Conservation (phyloP, 2,113 vertebrate genomes). For the Ammodytes marinus region DNA sequence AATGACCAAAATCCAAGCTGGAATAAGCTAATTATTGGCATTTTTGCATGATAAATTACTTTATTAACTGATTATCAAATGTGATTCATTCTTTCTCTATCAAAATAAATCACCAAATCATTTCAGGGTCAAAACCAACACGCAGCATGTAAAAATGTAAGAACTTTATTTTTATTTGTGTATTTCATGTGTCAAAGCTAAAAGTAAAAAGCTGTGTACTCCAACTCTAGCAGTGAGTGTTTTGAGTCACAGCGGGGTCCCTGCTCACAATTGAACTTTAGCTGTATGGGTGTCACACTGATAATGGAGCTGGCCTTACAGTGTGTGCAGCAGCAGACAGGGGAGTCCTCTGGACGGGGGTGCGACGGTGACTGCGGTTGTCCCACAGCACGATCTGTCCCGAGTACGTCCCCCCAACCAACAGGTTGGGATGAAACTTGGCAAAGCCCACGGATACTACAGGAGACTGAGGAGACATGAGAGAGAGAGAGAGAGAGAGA, state of each 20-base stretch:
- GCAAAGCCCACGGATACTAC: slow-evolving; percentile 98
- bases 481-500: no score
- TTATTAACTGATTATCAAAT: not conserved
- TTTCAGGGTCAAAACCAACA: not conserved
- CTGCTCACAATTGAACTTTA: not conserved
- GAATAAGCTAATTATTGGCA: not conserved
- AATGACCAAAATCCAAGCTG: not conserved
- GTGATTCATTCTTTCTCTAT: not conserved
- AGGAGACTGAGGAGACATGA: slow-evolving; percentile 87
- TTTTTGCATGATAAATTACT: not conserved
- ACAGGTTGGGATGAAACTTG: slow-evolving; percentile 96
- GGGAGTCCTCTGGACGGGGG: slow-evolving; percentile 95
- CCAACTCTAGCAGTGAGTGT: not conserved
- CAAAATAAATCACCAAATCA: not conserved
- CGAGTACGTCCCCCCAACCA: slow-evolving; percentile 96
- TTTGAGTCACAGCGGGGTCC: not conserved
- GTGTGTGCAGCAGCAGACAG: slow-evolving; percentile 97
- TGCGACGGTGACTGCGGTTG: slow-evolving; percentile 96
- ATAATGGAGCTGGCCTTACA: slow-evolving; percentile 81
- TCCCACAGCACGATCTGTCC: slow-evolving; percentile 99
- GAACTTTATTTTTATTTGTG: not conserved
- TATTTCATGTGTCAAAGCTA: not conserved
- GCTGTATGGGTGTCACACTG: not conserved
- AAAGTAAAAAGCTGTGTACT: not conserved
- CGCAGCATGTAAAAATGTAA: not conserved